Evolutionary conservation across 30 jellyfish, hydroid and myxozoan genomes (phyloP).

Genomic region (Aurelia aurita): DNA sequence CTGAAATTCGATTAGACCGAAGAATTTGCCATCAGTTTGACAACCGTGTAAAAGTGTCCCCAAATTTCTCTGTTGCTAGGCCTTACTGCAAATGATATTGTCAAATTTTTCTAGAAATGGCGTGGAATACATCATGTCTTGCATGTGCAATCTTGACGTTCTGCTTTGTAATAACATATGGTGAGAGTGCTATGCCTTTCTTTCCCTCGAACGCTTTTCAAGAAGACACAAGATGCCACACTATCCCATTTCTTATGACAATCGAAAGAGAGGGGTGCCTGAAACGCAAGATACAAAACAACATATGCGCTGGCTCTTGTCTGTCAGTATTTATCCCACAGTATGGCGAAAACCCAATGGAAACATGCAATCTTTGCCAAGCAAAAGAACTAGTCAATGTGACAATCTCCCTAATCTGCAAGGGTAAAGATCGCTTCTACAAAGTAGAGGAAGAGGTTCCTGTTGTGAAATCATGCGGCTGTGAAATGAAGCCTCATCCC

Average conservation of each 20-base stretch:
- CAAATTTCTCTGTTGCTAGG: neutral
- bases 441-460: constrained; percentile 14
- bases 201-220: constrained; percentile 6
- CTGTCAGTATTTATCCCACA: constrained; percentile 51
- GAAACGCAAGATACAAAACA: constrained; percentile 6
- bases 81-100: neutral
- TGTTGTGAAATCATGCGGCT: constrained; percentile 52
- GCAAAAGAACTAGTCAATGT: constrained; percentile 12
- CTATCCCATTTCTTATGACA: constrained; percentile 38
- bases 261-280: constrained; percentile 49
- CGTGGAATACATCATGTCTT: neutral
- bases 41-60: too few species aligned
- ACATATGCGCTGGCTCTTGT: constrained; percentile 52
- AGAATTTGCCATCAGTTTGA: too few species aligned
- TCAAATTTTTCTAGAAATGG: neutral
- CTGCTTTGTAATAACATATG: neutral
- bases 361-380: constrained; percentile 51
- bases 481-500: constrained; percentile 22
- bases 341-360: constrained; percentile 13
- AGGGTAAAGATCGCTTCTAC: neutral
- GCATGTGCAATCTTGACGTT: neutral
- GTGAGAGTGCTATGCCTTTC: neutral
- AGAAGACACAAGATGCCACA: constrained; percentile 16
- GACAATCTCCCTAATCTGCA: constrained; percentile 23
- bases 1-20: too few species aligned